These are phyloP conservation scores for Diachrysia chrysitis DNA, from an alignment of 2,888 invertebrate species.

Conservation along the genomic window DNA sequence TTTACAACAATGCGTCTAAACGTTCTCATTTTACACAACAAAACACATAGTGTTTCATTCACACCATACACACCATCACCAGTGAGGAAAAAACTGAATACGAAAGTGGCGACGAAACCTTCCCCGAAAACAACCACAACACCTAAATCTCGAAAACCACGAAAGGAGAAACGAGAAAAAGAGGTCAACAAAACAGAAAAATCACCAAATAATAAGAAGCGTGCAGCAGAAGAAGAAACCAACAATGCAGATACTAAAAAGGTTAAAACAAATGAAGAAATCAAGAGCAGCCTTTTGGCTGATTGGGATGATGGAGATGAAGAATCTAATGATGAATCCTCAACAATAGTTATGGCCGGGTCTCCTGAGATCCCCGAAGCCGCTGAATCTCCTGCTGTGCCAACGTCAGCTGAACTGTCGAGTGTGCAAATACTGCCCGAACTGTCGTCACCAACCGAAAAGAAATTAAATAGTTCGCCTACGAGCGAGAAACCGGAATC, in stretches of 20 bases:
- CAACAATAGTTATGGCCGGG: slow-evolving; percentile 68
- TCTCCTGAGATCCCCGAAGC: slow-evolving; percentile 79
- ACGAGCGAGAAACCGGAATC: slow-evolving; percentile 81
- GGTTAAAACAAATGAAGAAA: slow-evolving; percentile 90
- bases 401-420: slow-evolving; percentile 78
- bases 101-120: slow-evolving; percentile 68
- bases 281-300: slow-evolving; percentile 92
- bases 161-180: slow-evolving; percentile 76
- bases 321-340: slow-evolving; percentile 79
- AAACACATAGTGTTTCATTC: slow-evolving; percentile 90
- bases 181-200: slow-evolving; percentile 70
- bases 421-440: slow-evolving; percentile 69
- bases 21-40: slow-evolving; percentile 92
- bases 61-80: slow-evolving; percentile 84
- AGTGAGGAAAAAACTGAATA: slow-evolving; percentile 73
- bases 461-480: slow-evolving; percentile 66
- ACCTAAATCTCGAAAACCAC: slow-evolving; percentile 73
- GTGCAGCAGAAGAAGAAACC: slow-evolving; percentile 74
- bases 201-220: slow-evolving; percentile 78
- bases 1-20: slow-evolving; percentile 92
- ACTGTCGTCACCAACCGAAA: slow-evolving; percentile 67
- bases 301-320: slow-evolving; percentile 93
- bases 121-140: slow-evolving; percentile 65
- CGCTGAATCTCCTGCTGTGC: slow-evolving; percentile 78
- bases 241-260: slow-evolving; percentile 80